phyloP scores from a whole-genome alignment of 92 coral and sea anemone genomes.

The Epizoanthus fatuus region DNA sequence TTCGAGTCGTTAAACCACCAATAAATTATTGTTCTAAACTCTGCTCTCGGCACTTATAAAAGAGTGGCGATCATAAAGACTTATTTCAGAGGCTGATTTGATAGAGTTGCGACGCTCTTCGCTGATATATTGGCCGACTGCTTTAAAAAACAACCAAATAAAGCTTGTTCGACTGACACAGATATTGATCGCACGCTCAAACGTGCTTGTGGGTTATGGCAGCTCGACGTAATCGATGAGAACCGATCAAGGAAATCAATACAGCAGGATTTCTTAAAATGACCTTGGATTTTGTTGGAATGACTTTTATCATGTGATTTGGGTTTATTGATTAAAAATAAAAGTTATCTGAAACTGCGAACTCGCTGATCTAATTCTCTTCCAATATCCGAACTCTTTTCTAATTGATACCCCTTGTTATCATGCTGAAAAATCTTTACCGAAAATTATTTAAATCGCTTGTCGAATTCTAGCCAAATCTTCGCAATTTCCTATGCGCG shows the following conservation, averaged over 20 bases:
- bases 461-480: constrained; percentile 6
- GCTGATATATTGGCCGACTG: background rate
- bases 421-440: constrained; percentile 69
- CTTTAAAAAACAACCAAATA: constrained; percentile 7
- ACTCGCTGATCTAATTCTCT: constrained; percentile 2
- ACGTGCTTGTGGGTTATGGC: background rate
- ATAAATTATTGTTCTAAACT: constrained; percentile 11
- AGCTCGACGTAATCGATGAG: constrained; percentile 23
- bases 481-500: no score
- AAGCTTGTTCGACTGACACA: constrained; percentile 5
- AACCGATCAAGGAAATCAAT: background rate
- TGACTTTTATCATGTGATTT: background rate
- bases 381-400: constrained; percentile 21
- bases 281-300: background rate
- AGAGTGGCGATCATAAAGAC: constrained; percentile 7
- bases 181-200: constrained; percentile 10
- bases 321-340: background rate
- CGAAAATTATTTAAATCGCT: constrained; percentile 88
- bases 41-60: background rate
- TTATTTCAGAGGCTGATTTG: background rate
- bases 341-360: constrained; percentile 4
- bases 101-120: background rate
- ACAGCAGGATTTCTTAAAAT: background rate
- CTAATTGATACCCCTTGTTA: constrained; percentile 91
- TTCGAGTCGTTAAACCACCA: constrained; percentile 14